Conservation (phyloP, 2,888 invertebrate species). For the Plebejus argus region DNA sequence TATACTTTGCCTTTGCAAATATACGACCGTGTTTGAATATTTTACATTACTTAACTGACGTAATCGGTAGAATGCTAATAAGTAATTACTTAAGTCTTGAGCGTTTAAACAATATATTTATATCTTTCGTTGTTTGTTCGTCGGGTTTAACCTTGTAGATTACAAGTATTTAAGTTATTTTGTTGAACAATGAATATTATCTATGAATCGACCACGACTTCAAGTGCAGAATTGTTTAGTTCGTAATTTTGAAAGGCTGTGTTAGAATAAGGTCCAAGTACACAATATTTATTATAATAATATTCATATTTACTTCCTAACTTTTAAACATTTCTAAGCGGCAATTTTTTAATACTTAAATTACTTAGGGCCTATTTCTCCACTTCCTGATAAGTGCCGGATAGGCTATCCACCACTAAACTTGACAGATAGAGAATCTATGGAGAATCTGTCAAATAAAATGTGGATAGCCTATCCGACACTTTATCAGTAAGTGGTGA, state of each 20-base stretch:
- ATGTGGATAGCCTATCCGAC: too few relatives aligned
- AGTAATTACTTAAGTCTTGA: not conserved
- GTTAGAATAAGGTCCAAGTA: not conserved
- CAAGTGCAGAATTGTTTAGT: conserved; percentile 6
- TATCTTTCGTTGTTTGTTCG: conserved; percentile 15
- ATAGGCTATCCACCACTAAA: too few relatives aligned
- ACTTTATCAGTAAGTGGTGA: too few relatives aligned
- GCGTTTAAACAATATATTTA: not conserved
- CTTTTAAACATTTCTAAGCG: too few relatives aligned
- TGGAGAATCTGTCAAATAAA: too few relatives aligned
- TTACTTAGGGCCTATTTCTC: too few relatives aligned
- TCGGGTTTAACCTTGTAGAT: conserved; percentile 2
- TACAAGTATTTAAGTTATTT: conserved; percentile 7
- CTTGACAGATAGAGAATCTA: too few relatives aligned
- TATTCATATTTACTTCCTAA: too few relatives aligned
- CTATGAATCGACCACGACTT: conserved; percentile 19
- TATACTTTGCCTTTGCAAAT: conserved; percentile 16
- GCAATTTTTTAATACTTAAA: too few relatives aligned
- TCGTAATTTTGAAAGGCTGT: not conserved
- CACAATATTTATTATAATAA: not conserved
- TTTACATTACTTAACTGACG: conserved; percentile 7
- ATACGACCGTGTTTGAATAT: not conserved
- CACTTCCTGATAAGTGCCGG: too few relatives aligned
- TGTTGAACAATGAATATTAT: conserved; percentile 19
- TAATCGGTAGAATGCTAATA: conserved; percentile 5